Base-by-base conservation (phyloP, 2,797 vertebrate species). In the Aplochiton taeniatus region DNA sequence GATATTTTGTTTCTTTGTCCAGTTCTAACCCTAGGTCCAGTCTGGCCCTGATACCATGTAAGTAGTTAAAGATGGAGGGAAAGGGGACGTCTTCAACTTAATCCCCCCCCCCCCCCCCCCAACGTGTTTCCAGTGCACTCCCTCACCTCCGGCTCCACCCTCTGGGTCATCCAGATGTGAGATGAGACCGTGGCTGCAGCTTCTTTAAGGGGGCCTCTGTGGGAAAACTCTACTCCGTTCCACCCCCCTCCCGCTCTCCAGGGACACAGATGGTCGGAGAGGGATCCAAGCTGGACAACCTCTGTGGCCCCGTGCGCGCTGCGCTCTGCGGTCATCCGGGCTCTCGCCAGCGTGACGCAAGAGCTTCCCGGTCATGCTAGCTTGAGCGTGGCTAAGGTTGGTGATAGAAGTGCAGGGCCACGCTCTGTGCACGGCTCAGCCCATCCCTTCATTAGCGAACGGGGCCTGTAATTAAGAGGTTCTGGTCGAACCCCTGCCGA, bases 141-240 rank as follows among this genome's bases (percentile, higher is more conserved):
- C 68, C 69, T 31, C 11, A 69, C 62, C 76, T 87, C 60, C 83
- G 61, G 17, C 58, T 49, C 31, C 86, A 44, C 47, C 81, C 82
- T 74, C 58, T 13, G 61, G 84, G 84, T 88, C 84, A 61, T 84
- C 83, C 89, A 90, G 87, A 89, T 90, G 89, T 87, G 81, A 81
- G 77, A 43, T 62, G 75, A 85, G 56, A 70, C 61, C 73, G 72
- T 66, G 80, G 81, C 81, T 75, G 78, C 80, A 50, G 69, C 85
- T 86, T 83, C 74, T 83, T 77, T 69, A 31, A 31, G 31, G 80
- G 73, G 77, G 81, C 78, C 78, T 74, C 63, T 57, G 72, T 89
- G 88, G 89, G 88, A 89, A 90, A 87, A 59, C 79, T 16, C 8
- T 65, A 66, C 59, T 66, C 74, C 70, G 73, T 70, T 50, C 71